A percentile compares a stretch with the other conserved stretches of the same genome.
phyloP scores from a whole-genome alignment of 2,888 invertebrate species.

The Iselma pallidipennis region DNA sequence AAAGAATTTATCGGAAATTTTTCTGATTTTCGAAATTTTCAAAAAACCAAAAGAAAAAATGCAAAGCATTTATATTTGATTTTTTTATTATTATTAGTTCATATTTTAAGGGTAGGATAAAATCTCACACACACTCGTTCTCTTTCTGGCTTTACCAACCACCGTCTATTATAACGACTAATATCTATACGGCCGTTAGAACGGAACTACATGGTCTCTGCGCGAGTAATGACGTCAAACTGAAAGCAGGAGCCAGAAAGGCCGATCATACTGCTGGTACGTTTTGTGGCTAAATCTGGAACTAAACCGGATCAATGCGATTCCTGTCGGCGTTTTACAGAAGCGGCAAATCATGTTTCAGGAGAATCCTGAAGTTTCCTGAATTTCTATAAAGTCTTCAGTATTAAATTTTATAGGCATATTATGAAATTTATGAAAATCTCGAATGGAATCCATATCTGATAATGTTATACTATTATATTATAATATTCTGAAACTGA shows the following conservation, averaged over 20 bases:
- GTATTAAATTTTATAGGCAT: not conserved
- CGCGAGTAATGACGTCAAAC: constrained; percentile 54
- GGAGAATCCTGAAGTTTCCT: constrained; percentile 6
- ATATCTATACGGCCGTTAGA: constrained; percentile 20
- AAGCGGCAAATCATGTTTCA: constrained; percentile 26
- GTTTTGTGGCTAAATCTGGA: constrained; percentile 28
- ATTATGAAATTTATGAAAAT: not conserved
- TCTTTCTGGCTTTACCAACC: not conserved
- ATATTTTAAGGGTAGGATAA: not conserved
- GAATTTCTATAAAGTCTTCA: not conserved
- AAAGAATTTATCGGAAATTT: not conserved
- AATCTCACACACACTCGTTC: not conserved
- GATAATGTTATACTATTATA: too few relatives aligned
- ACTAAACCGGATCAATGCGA: constrained; percentile 45
- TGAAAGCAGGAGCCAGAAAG: constrained; percentile 33
- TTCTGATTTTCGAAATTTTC: too few relatives aligned
- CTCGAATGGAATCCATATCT: not conserved
- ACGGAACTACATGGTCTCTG: constrained; percentile 43
- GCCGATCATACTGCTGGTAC: constrained; percentile 18
- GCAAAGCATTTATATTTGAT: too few relatives aligned
- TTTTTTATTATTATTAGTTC: not conserved
- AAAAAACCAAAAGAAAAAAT: too few relatives aligned
- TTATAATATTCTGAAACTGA: too few relatives aligned
- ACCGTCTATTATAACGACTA: constrained; percentile 33
- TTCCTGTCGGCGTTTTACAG: constrained; percentile 28